Conservation (phyloP, 2,888 invertebrate species). For the Lithophane ornitopus region DNA sequence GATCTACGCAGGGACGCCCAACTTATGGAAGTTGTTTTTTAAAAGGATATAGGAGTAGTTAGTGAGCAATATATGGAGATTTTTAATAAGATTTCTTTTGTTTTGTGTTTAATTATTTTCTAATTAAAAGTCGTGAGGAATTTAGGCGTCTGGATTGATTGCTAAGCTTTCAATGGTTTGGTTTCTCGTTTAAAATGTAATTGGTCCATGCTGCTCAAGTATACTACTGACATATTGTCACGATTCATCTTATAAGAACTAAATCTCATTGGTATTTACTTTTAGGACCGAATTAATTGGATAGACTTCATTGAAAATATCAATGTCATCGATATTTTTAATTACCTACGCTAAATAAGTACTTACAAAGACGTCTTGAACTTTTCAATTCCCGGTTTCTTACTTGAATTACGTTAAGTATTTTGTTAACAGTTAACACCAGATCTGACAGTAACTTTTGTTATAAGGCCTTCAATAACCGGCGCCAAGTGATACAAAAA, state of each 20-base stretch:
- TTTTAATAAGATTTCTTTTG: slow-evolving; percentile 49
- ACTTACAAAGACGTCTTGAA: neutral
- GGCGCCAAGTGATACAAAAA: neutral
- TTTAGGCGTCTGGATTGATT: neutral
- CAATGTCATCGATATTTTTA: neutral
- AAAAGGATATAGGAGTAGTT: slow-evolving; percentile 42
- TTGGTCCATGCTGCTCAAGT: neutral
- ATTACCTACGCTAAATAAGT: neutral
- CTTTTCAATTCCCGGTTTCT: neutral
- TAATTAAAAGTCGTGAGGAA: slow-evolving; percentile 31
- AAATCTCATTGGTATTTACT: slow-evolving; percentile 5
- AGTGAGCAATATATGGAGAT: slow-evolving; percentile 40
- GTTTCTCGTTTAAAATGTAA: neutral
- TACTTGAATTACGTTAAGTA: neutral
- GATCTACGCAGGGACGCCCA: slow-evolving; percentile 72
- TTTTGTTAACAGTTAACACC: neutral
- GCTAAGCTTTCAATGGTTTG: neutral
- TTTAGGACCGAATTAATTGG: neutral
- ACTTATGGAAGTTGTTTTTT: slow-evolving; percentile 41
- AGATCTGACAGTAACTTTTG: neutral
- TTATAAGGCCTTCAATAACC: neutral
- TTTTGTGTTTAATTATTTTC: slow-evolving; percentile 42
- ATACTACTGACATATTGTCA: neutral
- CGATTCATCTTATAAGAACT: neutral
- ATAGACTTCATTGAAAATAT: neutral